Evolutionary conservation across 2,888 invertebrate species (phyloP).

Genomic region (Nemurella pictetii): DNA sequence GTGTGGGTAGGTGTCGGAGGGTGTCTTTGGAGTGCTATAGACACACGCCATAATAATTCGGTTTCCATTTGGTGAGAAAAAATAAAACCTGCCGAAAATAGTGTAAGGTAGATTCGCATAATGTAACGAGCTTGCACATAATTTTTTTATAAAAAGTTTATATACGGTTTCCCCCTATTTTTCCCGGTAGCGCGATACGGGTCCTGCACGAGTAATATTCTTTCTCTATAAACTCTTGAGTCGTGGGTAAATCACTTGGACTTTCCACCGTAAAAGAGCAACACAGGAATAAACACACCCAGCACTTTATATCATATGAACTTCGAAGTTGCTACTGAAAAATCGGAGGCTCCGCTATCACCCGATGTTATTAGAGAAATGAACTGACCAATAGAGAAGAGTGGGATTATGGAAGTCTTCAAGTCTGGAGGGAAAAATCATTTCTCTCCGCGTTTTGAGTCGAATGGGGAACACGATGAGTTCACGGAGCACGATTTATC

Average conservation of each 20-base stretch:
- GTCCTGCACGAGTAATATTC: neutral
- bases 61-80: neutral
- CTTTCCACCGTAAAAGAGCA: neutral
- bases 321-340: too few relatives aligned
- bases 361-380: neutral
- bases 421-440: neutral
- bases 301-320: too few relatives aligned
- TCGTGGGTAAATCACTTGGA: neutral
- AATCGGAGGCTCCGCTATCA: too few relatives aligned
- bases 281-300: too few relatives aligned
- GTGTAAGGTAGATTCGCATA: neutral
- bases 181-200: too few relatives aligned
- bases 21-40: too few relatives aligned
- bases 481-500: conserved; percentile 13
- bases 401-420: neutral
- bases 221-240: neutral
- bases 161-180: neutral
- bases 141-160: neutral
- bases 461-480: neutral
- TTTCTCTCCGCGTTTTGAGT: neutral
- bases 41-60: neutral
- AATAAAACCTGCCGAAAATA: neutral
- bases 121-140: neutral
- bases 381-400: neutral
- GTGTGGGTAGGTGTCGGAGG: too few relatives aligned